phyloP scores from a whole-genome alignment of 2,888 invertebrate genomes.

The Euplagia quadripunctaria region DNA sequence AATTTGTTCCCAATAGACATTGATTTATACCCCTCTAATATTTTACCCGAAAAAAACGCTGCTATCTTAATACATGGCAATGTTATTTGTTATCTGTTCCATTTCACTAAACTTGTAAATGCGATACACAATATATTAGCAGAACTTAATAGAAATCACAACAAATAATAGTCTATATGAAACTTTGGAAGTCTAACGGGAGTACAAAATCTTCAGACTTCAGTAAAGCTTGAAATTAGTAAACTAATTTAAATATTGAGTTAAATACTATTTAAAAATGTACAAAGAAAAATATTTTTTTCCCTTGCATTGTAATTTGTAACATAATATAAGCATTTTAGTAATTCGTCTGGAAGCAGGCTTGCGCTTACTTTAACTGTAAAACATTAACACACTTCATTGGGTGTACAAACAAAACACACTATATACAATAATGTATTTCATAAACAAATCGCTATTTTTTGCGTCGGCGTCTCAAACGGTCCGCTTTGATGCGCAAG shows the following conservation, averaged over 20 bases:
- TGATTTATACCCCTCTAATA: no score
- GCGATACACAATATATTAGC: no score
- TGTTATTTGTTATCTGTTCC: no score
- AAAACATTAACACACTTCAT: constrained; percentile 37
- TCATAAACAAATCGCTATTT: constrained; percentile 47
- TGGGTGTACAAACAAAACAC: constrained; percentile 43
- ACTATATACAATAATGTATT: constrained; percentile 32
- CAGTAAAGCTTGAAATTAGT: not conserved
- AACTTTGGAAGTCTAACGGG: no score
- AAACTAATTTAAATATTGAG: constrained; percentile 13
- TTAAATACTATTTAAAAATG: constrained; percentile 2
- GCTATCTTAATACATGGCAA: no score
- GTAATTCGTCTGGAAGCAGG: constrained; percentile 9
- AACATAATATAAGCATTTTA: constrained; percentile 11
- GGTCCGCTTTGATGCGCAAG: constrained; percentile 32
- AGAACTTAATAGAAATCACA: no score
- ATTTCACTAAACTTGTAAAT: no score
- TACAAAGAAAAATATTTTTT: not conserved
- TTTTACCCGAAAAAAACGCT: no score
- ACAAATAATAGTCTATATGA: no score
- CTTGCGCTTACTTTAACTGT: constrained; percentile 2
- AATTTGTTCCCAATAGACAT: no score
- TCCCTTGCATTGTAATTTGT: not conserved
- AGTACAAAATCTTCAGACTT: no score
- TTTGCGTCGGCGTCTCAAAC: constrained; percentile 34